phyloP scores from a whole-genome alignment of 2,113 vertebrate species.

The Pygathrix nemaeus region DNA sequence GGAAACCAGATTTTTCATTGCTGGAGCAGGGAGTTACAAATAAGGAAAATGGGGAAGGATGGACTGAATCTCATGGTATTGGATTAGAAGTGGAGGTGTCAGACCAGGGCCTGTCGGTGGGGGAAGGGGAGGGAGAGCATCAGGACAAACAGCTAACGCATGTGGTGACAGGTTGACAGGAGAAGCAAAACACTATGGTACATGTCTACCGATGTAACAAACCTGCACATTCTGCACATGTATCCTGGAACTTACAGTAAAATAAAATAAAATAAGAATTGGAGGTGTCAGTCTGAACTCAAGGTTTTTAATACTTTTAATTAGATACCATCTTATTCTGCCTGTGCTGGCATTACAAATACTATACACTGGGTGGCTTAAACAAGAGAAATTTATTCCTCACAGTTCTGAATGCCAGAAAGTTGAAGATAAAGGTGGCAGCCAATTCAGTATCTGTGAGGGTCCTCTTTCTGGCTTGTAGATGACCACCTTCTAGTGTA shows the following conservation, averaged over 20 bases:
- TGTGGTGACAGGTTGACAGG: too few species aligned
- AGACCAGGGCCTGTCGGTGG: accelerated
- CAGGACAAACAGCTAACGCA: too few species aligned
- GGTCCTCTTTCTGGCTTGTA: background rate
- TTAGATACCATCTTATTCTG: background rate
- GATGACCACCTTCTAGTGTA: background rate
- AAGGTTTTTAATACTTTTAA: background rate
- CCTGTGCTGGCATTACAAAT: background rate
- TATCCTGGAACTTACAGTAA: too few species aligned
- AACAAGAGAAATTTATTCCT: background rate
- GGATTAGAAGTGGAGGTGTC: background rate
- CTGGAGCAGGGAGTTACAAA: background rate
- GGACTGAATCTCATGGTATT: background rate
- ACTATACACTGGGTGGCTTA: background rate
- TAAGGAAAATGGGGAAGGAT: background rate
- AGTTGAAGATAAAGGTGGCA: background rate
- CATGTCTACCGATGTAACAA: too few species aligned
- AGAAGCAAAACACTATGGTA: too few species aligned
- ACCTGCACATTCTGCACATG: too few species aligned
- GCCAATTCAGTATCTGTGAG: background rate
- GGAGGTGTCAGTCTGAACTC: background rate
- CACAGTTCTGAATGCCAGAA: background rate
- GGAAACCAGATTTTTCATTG: background rate
- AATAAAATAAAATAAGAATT: background rate
- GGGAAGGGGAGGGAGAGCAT: too few species aligned